Evolutionary conservation across 1,140 invertebrate genomes (phyloP), one percentile per base, ranked within the genome.

Genomic region (Mizuhopecten yessoensis): DNA sequence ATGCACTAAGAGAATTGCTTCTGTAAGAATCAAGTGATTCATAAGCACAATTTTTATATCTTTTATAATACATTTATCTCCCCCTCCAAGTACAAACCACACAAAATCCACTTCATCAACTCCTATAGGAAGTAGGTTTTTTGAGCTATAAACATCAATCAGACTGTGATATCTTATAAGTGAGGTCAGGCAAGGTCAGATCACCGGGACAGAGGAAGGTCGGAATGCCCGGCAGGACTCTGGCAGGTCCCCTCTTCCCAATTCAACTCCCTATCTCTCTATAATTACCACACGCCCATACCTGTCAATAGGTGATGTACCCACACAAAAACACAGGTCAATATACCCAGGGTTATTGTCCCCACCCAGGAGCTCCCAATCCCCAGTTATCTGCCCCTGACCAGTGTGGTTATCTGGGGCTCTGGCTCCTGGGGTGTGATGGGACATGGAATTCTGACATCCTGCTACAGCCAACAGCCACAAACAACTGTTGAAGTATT

Each of bases 311-410:
- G 7, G 11, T 57, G 23, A 57, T 20, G 17, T 29, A 75, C 57
- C n/a, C n/a, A 75, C 57, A 39, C 36, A 39, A 39, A n/a, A n/a
- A n/a, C n/a, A 49, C 57, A 75, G 57, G 57, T 75, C 57, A 75
- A 75, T 75, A 75, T n/a, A 75, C 57, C 57, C 57, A 75, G 9
- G 57, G 57, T 75, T n/a, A 75, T 75, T 75, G 57, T 75, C 3
- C 57, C 57, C n/a, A n/a, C n/a, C n/a, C n/a, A 29, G 57, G 9
- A 75, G 23, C 57, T 75, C 23, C 57, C 45, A 49, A 10, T 2
- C 45, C 3, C 11, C 23, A 75, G 57, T 75, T 29, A 75, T 75
- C 57, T 75, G n/a, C 57, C 57, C 57, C 57, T 75, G 57, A 45
- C 42, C 42, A 45, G 57, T 20, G 10, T 20, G 11, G 45, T 75